Evolutionary conservation across 2,113 vertebrate species (phyloP), one percentile per base, ranked within the genome.

Genomic region (Etheostoma cragini): DNA sequence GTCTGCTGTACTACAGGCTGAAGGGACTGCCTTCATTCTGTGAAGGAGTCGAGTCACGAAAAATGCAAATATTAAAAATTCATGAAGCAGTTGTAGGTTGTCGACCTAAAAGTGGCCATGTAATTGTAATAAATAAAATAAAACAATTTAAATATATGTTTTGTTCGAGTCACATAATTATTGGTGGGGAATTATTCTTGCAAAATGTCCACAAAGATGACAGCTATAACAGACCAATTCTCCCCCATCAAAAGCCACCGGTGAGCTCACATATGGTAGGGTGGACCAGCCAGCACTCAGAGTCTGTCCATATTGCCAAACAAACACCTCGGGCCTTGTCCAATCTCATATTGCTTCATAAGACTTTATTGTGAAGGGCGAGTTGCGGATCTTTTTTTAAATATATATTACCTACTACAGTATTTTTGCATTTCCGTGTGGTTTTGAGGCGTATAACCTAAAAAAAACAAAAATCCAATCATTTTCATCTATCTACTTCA

Each of bases 291-390:
- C 92, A 93, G 87, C 90, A 86, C 83, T 76, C 90, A 63, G 85
- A 89, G 80, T 88, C 90, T 91, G 88, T 93, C 91, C 92, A 93
- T 92, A 92, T 93, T 92, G 93, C 91, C 91, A 90, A 92, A 93
- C 88, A 92, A 93, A 92, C 93, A 94, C 93, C 93, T 88, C 93
- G 80, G 93, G 93, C 93, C 88, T 88, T 47, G 91, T 89, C 89
- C 92, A 81, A 76, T 83, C 91, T 88, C 91, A 88, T 92, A 92
- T 93, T 92, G 92, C 93, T 88, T 92, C 76, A 88, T 92, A 85
- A 89, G 80, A 83, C 82, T 89, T 87, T 90, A 92, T 92, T 90
- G 90, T 83, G 68, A 81, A 78, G 56, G 61, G 82, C 24, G 54
- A 74, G 62, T 82, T 76, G 80, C 38, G 66, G 62, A 58, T 75